A percentile compares a stretch with the other conserved stretches of the same genome.
Conservation (phyloP, 2,888 invertebrate species). For the Metacarcinus magister region DNA sequence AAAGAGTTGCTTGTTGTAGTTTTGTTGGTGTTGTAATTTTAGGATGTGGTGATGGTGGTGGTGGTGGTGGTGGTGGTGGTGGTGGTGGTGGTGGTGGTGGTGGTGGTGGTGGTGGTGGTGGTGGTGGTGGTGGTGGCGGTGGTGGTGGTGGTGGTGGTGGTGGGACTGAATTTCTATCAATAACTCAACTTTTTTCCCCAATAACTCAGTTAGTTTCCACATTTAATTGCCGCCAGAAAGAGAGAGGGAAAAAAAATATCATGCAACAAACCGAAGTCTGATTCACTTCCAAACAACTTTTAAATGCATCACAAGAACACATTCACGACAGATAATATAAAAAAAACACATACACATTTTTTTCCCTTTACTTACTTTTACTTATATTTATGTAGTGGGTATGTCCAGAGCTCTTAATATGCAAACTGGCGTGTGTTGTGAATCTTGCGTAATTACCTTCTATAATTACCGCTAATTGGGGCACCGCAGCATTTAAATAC, state of each 20-base stretch:
- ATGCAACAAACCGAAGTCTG: neutral
- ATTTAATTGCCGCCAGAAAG: neutral
- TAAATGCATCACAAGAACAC: neutral
- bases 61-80: too few species aligned
- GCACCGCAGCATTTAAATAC: slow-evolving; percentile 36
- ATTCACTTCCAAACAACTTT: neutral
- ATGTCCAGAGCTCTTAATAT: slow-evolving; percentile 16
- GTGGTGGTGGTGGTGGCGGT: neutral
- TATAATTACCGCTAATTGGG: slow-evolving; percentile 45
- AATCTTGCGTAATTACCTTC: slow-evolving; percentile 43
- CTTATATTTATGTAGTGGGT: neutral
- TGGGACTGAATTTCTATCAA: neutral
- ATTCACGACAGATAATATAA: neutral
- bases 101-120: slow-evolving; percentile 1
- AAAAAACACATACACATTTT: neutral
- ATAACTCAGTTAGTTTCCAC: neutral
- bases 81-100: neutral
- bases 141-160: neutral
- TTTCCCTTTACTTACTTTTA: neutral
- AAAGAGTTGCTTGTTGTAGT: neutral
- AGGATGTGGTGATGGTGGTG: neutral
- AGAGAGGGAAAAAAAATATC: neutral
- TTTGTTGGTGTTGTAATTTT: neutral
- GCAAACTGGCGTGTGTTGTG: neutral
- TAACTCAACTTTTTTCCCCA: neutral